A percentile compares a stretch with the other conserved stretches of the same genome.
Evolutionary conservation across 1,140 invertebrate genomes (phyloP).

Genomic region (Rhopalosiphum padi): DNA sequence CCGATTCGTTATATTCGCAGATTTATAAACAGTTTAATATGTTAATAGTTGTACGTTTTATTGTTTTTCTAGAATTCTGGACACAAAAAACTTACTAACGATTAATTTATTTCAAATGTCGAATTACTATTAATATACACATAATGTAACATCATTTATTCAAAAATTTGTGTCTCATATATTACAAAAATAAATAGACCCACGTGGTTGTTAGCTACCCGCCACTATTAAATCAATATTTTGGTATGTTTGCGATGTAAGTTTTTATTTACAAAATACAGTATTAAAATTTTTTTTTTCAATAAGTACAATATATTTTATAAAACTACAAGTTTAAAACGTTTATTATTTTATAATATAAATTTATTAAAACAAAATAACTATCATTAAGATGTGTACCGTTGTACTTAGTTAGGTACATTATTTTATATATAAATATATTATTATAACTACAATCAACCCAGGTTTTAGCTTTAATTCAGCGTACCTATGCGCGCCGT

Average conservation of each 20-base stretch:
- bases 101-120: not conserved
- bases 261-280: not conserved
- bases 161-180: not conserved
- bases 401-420: not conserved
- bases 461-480: not conserved
- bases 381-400: not conserved
- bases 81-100: not conserved
- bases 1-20: not conserved
- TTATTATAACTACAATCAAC: not conserved
- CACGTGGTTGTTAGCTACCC: not conserved
- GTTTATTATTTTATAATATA: not conserved
- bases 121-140: not conserved
- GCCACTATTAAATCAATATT: not conserved
- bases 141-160: not conserved
- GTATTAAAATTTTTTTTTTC: not conserved
- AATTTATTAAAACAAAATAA: not conserved
- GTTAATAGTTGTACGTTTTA: not conserved
- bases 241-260: not conserved
- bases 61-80: not conserved
- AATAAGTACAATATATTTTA: not conserved
- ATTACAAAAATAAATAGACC: not conserved
- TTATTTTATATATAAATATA: not conserved
- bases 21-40: not conserved
- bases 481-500: not conserved
- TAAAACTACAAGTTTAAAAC: not conserved